A percentile compares a stretch with the other conserved stretches of the same genome.
Evolutionary conservation across 2,797 vertebrate genomes (phyloP).

Genomic region (Diceros bicornis): DNA sequence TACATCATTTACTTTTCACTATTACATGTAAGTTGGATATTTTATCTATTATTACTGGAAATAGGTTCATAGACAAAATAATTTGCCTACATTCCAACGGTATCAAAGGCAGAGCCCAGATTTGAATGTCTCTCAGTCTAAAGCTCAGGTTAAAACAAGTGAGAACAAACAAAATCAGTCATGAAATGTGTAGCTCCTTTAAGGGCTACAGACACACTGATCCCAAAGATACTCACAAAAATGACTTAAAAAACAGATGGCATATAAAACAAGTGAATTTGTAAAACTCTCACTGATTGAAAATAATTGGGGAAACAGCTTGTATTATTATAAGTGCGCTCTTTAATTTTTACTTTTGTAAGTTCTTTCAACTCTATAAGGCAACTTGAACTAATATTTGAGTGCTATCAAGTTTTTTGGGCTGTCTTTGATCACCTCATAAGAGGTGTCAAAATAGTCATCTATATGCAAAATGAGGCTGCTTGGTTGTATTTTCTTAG

Average conservation of each 20-base stretch:
- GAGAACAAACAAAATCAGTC: background rate
- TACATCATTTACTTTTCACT: background rate
- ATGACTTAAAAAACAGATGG: background rate
- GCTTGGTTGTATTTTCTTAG: constrained; percentile 18
- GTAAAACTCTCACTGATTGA: background rate
- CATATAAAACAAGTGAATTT: background rate
- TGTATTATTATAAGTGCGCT: background rate
- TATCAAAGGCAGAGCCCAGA: constrained; percentile 17
- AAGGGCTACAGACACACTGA: background rate
- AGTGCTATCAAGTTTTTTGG: background rate
- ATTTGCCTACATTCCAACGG: background rate
- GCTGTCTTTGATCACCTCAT: constrained; percentile 47
- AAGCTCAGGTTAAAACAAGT: background rate
- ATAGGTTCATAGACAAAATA: background rate
- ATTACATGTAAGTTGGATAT: background rate
- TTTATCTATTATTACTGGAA: constrained; percentile 8
- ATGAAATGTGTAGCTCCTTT: background rate
- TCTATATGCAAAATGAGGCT: constrained; percentile 70
- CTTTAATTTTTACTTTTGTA: constrained; percentile 9
- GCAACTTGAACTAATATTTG: constrained; percentile 37
- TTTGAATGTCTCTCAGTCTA: background rate
- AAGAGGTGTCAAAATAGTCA: constrained; percentile 68
- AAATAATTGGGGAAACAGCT: background rate
- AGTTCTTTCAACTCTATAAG: background rate
- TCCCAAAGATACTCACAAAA: background rate